Base-by-base conservation (phyloP, 2,113 vertebrate genomes). In the Esox niger region DNA sequence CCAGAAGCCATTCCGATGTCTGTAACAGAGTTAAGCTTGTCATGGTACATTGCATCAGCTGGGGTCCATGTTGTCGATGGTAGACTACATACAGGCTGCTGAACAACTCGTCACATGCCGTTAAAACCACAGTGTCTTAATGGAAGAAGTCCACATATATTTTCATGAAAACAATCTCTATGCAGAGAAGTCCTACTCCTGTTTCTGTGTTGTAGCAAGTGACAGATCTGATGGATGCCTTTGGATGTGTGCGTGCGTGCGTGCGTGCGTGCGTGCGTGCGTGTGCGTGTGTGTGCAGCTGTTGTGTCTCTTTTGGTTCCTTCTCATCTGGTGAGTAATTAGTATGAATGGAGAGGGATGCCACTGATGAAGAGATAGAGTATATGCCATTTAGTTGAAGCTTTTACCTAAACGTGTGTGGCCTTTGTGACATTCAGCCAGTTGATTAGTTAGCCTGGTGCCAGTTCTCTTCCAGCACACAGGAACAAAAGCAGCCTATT, bases 291-390 rank as follows among this genome's bases (percentile, higher is more conserved):
- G 49, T 21, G 38, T 47, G 35, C 35, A 47, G 62, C 62, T 64
- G 62, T 47, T 66, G 5, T 26, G 32, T 46, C 6, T 46, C 49
- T 0, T 1, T 30, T 15, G 1, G 1, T 33, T 10, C 47, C 58
- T 9, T 25, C 65, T 71, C 31, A 49, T 61, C 66, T 54, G 70
- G n/a, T 35, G 56, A 32, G 68, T 81, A 82, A 88, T 87, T 82
- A 84, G 74, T 66, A 58, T 84, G 86, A 87, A 79, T 86, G 70
- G 75, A 86, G 76, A 75, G 71, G 70, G 75, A 78, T 71, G 77
- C 47, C 49, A 68, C 76, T 80, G 87, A 86, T 86, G 84, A 85
- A 82, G 49, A 59, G n/a, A n/a, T n/a, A n/a, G n/a, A n/a, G n/a
- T n/a, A n/a, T n/a, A n/a, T n/a, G n/a, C n/a, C n/a, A n/a, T n/a